A percentile compares a stretch with the other conserved stretches of the same genome.
These are phyloP conservation scores for Hyles lineata DNA, from an alignment of 2,888 invertebrate species.

Conservation along the genomic window DNA sequence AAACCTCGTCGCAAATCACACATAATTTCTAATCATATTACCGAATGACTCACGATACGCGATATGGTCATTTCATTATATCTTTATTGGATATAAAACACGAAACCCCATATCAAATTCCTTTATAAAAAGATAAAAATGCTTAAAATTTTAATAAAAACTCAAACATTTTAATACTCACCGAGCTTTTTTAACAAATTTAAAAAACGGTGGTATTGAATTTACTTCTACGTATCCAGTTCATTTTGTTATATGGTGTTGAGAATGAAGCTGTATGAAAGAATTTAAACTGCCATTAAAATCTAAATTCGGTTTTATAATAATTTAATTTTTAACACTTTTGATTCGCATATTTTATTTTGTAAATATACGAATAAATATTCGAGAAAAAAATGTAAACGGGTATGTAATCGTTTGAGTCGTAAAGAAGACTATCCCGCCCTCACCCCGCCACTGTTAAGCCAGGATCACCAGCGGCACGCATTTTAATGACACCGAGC, in stretches of 20 bases:
- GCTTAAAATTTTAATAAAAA: constrained; percentile 39
- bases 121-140: constrained; percentile 1
- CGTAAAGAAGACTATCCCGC: no score
- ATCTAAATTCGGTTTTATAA: neutral
- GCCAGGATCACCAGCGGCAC: no score
- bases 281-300: neutral
- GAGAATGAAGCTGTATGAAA: neutral
- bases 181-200: constrained; percentile 10
- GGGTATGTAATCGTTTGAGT: no score
- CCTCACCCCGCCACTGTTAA: no score
- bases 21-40: constrained; percentile 17
- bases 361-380: no score
- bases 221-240: constrained; percentile 9
- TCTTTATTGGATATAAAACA: constrained; percentile 31
- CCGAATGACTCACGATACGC: constrained; percentile 11
- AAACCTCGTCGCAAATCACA: constrained; percentile 10
- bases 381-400: no score
- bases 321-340: no score
- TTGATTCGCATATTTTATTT: no score
- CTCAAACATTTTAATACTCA: constrained; percentile 36
- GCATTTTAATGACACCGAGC: no score
- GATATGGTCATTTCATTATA: constrained; percentile 25
- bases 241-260: constrained; percentile 1
- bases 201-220: neutral
- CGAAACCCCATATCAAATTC: constrained; percentile 32